Evolutionary conservation across 2,113 vertebrate genomes (phyloP), one percentile per base, ranked within the genome.

Genomic region (Lonchura striata): DNA sequence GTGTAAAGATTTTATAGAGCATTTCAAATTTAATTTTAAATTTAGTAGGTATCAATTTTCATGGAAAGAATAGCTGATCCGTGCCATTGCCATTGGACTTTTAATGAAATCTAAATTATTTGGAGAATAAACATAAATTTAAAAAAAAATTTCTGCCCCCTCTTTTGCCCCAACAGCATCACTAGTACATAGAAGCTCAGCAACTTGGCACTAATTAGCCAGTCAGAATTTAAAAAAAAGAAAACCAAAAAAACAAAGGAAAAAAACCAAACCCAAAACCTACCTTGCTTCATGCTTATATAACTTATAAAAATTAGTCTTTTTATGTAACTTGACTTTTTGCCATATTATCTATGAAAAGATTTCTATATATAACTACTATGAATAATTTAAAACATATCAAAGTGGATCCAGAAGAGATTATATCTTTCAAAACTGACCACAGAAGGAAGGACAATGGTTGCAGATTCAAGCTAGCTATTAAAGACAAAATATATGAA

Each of bases 21-120:
- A 88, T 74, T 97, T 97, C 28, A 96, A 95, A 95, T 96, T 92
- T 87, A 91, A 95, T 96, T 95, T 96, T 88, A 13, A 95, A 95
- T 92, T 93, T 82, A 86, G 37, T 86, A 82, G 84, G 44, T 83
- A 92, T 77, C 37, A 93, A 17, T 75, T 72, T 89, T 96, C 66
- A 70, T 91, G 56, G 74, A 82, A 96, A 44, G 56, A 95, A 81
- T 94, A 92, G 78, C 60, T 78, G 50, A 94, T 90, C 49, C 63
- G 47, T 50, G 44, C 7, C 21, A 52, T 92, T 95, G 90, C 75
- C 83, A 20, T 27, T 80, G 53, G 85, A 42, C 15, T 95, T 90
- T 95, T 68, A 12, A 64, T 92, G 81, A 83, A 76, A 72, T 85
- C 50, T 78, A 92, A 88, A 81, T 87, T 57, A 44, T 56, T 61